Evolutionary conservation across 1,140 invertebrate species (phyloP).

Genomic region (Zaprionus lachaisei): DNA sequence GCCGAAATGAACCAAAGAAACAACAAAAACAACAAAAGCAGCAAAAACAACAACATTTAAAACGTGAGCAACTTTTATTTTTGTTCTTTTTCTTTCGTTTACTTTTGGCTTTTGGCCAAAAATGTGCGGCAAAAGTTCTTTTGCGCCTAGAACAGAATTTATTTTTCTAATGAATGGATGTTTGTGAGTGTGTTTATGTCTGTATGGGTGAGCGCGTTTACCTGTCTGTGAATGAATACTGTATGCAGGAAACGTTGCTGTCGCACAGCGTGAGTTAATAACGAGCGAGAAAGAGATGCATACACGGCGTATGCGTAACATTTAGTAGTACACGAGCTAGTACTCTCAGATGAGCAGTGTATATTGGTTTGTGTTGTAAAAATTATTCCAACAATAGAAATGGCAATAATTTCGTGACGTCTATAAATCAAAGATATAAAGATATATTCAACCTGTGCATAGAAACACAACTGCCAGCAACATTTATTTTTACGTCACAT

Average conservation of each 20-base stretch:
- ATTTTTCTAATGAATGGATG: slow-evolving; percentile 78
- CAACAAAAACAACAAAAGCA: slow-evolving; percentile 25
- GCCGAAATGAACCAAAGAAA: not conserved
- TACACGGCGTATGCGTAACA: slow-evolving; percentile 70
- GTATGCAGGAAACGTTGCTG: slow-evolving; percentile 42
- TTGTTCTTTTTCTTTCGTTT: slow-evolving; percentile 35
- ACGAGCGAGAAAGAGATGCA: slow-evolving; percentile 31
- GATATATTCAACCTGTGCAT: not conserved
- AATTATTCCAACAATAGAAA: slow-evolving; percentile 21
- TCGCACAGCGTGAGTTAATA: slow-evolving; percentile 67
- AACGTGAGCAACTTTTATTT: slow-evolving; percentile 63
- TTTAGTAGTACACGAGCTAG: not conserved
- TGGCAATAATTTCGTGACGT: slow-evolving; percentile 25
- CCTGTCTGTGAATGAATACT: slow-evolving; percentile 56
- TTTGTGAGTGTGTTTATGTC: slow-evolving; percentile 6
- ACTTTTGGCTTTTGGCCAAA: slow-evolving; percentile 60
- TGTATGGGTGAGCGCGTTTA: slow-evolving; percentile 22
- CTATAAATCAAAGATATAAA: not conserved
- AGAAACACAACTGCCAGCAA: not conserved
- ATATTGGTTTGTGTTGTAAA: slow-evolving; percentile 50
- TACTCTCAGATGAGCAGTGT: slow-evolving; percentile 32
- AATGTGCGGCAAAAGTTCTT: slow-evolving; percentile 36
- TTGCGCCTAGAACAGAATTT: slow-evolving; percentile 45
- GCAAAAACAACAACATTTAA: slow-evolving; percentile 39
- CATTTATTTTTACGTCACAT: not conserved